Percentiles rank a stretch among this genome's conserved stretches.
phyloP scores from a whole-genome alignment of 2,797 vertebrate genomes.

The Nothura maculosa region DNA sequence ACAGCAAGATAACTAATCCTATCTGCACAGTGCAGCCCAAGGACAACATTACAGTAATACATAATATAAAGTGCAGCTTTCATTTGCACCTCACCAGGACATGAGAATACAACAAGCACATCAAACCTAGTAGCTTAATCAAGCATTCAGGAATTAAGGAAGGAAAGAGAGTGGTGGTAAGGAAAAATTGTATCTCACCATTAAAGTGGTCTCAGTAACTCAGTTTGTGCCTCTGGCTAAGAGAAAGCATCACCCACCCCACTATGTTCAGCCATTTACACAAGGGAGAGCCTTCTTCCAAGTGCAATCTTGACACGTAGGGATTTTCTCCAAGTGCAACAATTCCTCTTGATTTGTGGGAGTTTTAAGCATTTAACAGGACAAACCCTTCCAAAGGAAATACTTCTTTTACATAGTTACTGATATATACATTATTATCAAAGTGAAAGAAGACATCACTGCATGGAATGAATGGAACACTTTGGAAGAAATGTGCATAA shows the following conservation, averaged over 20 bases:
- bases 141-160: background rate
- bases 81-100: background rate
- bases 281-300: background rate
- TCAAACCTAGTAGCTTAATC: background rate
- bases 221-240: background rate
- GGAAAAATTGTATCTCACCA: background rate
- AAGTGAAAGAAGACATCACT: background rate
- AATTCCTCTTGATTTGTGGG: background rate
- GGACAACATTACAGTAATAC: background rate
- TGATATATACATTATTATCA: background rate
- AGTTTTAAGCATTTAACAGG: background rate
- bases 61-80: rapidly evolving
- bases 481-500: background rate
- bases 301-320: background rate
- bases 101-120: background rate
- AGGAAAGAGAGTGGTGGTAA: background rate
- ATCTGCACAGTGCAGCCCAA: background rate
- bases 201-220: background rate
- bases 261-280: background rate
- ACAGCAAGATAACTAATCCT: background rate
- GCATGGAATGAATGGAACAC: background rate
- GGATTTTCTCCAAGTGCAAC: background rate
- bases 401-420: background rate
- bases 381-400: background rate
- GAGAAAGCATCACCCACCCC: slow-evolving; percentile 1